These are phyloP conservation scores for Nothoprocta pentlandii DNA, from an alignment of 2,113 vertebrate species.

Conservation along the genomic window DNA sequence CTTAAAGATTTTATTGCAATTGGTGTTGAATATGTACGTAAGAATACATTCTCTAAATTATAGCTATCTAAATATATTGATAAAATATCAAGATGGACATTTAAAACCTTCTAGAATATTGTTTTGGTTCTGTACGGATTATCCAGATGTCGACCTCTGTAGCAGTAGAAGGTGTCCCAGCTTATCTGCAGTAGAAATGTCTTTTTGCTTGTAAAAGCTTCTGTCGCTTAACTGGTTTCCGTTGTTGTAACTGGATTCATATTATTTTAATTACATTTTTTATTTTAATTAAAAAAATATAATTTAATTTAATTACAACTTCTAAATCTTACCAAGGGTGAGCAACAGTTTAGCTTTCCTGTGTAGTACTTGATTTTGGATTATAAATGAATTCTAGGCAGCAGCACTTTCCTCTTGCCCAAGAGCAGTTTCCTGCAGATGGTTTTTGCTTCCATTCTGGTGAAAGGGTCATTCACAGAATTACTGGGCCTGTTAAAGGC, in stretches of 20 bases:
- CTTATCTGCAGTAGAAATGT: constrained; percentile 36
- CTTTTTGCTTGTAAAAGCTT: constrained; percentile 45
- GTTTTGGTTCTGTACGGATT: constrained; percentile 28
- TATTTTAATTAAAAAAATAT: no score
- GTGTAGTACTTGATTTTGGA: background rate
- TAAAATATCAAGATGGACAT: background rate
- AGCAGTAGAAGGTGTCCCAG: background rate
- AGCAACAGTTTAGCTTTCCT: background rate
- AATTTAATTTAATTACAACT: background rate
- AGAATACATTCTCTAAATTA: constrained; percentile 14
- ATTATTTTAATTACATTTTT: background rate
- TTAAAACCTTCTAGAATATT: background rate
- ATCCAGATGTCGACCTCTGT: constrained; percentile 1
- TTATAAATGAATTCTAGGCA: background rate
- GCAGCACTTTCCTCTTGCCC: constrained; percentile 1
- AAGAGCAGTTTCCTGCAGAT: constrained; percentile 15
- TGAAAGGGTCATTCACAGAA: background rate
- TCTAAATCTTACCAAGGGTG: constrained; percentile 25
- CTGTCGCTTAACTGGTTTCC: constrained; percentile 21
- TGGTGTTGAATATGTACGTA: constrained; percentile 32
- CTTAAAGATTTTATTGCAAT: constrained; percentile 25
- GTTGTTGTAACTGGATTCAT: constrained; percentile 26
- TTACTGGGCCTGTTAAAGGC: background rate
- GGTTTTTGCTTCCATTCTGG: background rate
- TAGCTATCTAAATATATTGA: background rate